phyloP scores from a whole-genome alignment of 2,888 invertebrate species.

The Chalcis sispes region DNA sequence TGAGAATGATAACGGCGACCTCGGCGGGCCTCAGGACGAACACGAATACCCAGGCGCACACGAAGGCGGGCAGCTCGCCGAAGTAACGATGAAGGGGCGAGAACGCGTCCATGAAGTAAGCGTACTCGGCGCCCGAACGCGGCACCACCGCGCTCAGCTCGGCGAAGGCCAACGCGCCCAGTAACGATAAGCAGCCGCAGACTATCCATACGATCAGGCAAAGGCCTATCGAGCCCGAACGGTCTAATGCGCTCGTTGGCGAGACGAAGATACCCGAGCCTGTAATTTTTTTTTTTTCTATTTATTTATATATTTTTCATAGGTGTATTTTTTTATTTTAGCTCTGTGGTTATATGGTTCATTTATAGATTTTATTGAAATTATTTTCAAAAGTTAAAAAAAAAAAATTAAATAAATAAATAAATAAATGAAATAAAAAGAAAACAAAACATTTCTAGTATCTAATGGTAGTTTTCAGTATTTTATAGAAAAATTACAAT shows the following conservation, averaged over 20 bases:
- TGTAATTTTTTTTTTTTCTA: too few species aligned
- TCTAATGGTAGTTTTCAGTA: too few species aligned
- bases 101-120: conserved; percentile 87
- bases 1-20: conserved; percentile 86
- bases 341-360: too few species aligned
- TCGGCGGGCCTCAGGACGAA: conserved; percentile 86
- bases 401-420: too few species aligned
- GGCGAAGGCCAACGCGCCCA: conserved; percentile 88
- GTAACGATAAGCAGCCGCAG: conserved; percentile 87
- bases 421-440: too few species aligned
- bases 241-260: conserved; percentile 85
- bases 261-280: conserved; percentile 92
- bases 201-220: conserved; percentile 87
- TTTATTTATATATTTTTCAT: too few species aligned
- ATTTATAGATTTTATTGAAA: too few species aligned
- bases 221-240: conserved; percentile 88
- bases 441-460: too few species aligned
- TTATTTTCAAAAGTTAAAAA: too few species aligned
- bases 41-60: conserved; percentile 87
- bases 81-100: conserved; percentile 82
- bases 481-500: too few species aligned
- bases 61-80: conserved; percentile 85
- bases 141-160: conserved; percentile 88
- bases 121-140: conserved; percentile 89
- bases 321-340: too few species aligned